phyloP scores from a whole-genome alignment of 2,888 invertebrate species.

The Polydrusus cervinus region DNA sequence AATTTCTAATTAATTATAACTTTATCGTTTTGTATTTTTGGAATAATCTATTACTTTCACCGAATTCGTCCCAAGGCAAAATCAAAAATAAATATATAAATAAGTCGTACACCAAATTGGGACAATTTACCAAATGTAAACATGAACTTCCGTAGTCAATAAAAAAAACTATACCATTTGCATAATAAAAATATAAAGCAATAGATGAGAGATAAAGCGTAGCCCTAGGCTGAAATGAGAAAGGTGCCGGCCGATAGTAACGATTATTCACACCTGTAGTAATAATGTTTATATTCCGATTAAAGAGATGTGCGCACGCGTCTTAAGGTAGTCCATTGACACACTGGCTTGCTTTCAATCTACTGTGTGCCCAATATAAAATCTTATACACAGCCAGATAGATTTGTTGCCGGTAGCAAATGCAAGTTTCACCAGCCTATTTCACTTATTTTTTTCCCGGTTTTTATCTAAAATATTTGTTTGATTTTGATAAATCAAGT shows the following conservation, averaged over 20 bases:
- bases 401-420: constrained; percentile 58
- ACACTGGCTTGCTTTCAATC: constrained; percentile 74
- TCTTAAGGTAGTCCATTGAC: constrained; percentile 69
- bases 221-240: constrained; percentile 37
- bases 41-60: constrained; percentile 35
- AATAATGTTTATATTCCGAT: constrained; percentile 56
- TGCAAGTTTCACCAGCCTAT: constrained; percentile 44
- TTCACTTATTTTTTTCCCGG: constrained; percentile 53
- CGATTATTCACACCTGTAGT: constrained; percentile 61
- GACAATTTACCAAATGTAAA: constrained; percentile 38
- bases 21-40: background rate
- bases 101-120: constrained; percentile 32
- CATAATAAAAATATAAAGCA: constrained; percentile 39
- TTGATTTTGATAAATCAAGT: too few species aligned
- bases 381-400: constrained; percentile 67
- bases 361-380: constrained; percentile 70
- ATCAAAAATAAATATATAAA: constrained; percentile 27
- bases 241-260: constrained; percentile 36
- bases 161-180: constrained; percentile 41
- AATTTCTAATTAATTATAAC: background rate
- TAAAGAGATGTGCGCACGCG: constrained; percentile 62
- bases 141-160: constrained; percentile 28
- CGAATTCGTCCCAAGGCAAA: constrained; percentile 6
- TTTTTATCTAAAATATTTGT: constrained; percentile 21
- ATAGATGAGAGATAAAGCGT: constrained; percentile 26